Conservation (phyloP, 2,797 vertebrate species). For the Leptodactylus fallax region DNA sequence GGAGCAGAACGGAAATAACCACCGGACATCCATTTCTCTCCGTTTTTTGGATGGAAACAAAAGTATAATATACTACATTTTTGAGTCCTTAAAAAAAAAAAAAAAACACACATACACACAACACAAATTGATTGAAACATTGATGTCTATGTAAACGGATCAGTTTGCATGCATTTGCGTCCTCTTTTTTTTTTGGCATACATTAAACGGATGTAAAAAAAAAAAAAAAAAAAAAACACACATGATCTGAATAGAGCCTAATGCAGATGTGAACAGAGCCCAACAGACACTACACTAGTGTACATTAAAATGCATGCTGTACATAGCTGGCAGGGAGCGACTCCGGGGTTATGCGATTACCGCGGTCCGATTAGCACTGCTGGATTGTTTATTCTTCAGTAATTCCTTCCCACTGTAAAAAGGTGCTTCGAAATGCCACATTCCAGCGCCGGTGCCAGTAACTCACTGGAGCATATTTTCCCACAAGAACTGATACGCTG, state of each 20-base stretch:
- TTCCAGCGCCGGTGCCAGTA: slow-evolving; percentile 82
- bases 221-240: too few species aligned
- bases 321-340: slow-evolving; percentile 69
- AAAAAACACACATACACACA: too few species aligned
- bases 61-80: too few species aligned
- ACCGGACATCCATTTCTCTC: too few species aligned
- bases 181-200: too few species aligned
- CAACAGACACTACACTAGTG: neutral
- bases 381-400: slow-evolving; percentile 84
- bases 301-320: slow-evolving; percentile 1
- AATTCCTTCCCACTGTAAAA: slow-evolving; percentile 87
- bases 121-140: too few species aligned
- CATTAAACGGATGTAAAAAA: too few species aligned
- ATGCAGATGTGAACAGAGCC: neutral
- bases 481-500: slow-evolving; percentile 81
- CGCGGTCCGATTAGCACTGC: slow-evolving; percentile 83
- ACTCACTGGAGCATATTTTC: slow-evolving; percentile 85
- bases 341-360: slow-evolving; percentile 74
- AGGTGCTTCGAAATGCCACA: slow-evolving; percentile 87
- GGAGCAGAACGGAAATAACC: too few species aligned
- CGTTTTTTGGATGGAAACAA: too few species aligned
- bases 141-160: too few species aligned
- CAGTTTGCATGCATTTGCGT: too few species aligned
- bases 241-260: neutral
- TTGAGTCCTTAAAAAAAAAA: too few species aligned